phyloP scores from a whole-genome alignment of 2,113 vertebrate genomes.

The Okapia johnstoni region DNA sequence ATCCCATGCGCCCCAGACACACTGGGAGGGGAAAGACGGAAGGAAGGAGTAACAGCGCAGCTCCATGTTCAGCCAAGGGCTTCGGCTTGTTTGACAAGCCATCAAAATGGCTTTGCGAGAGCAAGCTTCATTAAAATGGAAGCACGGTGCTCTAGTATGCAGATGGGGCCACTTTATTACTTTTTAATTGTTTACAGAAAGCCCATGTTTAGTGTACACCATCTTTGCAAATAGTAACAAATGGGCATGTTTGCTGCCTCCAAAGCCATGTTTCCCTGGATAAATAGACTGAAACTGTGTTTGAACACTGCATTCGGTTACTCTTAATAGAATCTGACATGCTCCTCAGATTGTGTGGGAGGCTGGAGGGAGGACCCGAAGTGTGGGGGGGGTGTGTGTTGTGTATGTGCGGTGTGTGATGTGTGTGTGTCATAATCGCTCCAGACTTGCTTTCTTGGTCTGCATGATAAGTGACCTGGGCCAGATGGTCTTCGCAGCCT shows the following conservation, averaged over 20 bases:
- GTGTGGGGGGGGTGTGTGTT: fast-evolving
- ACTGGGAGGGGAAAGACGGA: not conserved
- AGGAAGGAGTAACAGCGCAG: not conserved
- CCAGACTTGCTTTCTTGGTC: not conserved
- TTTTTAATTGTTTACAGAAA: slow-evolving; percentile 72
- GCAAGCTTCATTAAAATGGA: slow-evolving; percentile 59
- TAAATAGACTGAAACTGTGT: not conserved
- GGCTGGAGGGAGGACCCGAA: not conserved
- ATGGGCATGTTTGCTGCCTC: slow-evolving; percentile 22
- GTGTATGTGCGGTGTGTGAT: not conserved
- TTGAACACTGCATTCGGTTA: not conserved
- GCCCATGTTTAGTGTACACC: slow-evolving; percentile 23
- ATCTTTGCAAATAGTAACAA: slow-evolving; percentile 63
- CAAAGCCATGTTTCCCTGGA: slow-evolving; percentile 12
- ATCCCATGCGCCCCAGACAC: not conserved
- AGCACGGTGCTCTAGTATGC: not conserved
- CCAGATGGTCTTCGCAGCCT: not conserved
- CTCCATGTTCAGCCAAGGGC: not conserved
- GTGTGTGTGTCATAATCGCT: not conserved
- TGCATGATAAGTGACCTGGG: not conserved
- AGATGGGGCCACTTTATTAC: slow-evolving; percentile 66
- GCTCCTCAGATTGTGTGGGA: not conserved
- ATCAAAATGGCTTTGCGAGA: not conserved
- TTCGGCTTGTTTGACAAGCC: slow-evolving; percentile 14
- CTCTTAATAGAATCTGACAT: not conserved